Conservation (phyloP, 2,888 invertebrate genomes). For the Clitarchus hookeri region DNA sequence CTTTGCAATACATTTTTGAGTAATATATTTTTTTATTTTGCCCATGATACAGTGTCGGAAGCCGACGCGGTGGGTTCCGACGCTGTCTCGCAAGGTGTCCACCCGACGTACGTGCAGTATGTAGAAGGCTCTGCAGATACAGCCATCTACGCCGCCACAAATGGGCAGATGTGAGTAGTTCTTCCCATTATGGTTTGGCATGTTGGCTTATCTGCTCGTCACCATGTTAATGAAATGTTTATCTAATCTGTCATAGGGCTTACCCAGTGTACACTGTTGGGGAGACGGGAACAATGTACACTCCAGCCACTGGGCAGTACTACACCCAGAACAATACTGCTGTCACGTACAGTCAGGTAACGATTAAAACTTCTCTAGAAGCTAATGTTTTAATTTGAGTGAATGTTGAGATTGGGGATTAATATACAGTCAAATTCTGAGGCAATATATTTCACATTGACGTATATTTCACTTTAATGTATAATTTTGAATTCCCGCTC, state of each 20-base stretch:
- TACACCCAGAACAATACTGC: constrained; percentile 68
- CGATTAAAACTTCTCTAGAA: constrained; percentile 20
- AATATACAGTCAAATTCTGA: too few relatives aligned
- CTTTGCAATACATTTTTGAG: not conserved
- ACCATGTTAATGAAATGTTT: not conserved
- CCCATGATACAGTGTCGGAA: constrained; percentile 55
- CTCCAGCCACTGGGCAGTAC: constrained; percentile 69
- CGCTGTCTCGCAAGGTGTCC: constrained; percentile 57
- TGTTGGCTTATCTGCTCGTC: not conserved
- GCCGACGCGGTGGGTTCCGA: constrained; percentile 59
- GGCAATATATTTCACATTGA: too few relatives aligned
- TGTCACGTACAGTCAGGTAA: constrained; percentile 67
- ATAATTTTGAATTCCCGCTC: too few relatives aligned
- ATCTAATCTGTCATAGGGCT: constrained; percentile 55
- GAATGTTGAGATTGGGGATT: too few relatives aligned
- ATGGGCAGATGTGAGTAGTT: constrained; percentile 66
- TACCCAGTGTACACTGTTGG: constrained; percentile 76
- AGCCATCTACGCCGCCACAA: constrained; percentile 62
- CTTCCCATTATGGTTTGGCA: not conserved
- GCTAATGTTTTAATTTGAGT: not conserved
- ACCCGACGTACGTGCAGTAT: constrained; percentile 66
- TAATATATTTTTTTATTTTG: not conserved
- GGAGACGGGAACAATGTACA: constrained; percentile 62
- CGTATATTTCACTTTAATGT: too few relatives aligned
- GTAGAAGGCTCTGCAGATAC: constrained; percentile 64